These are phyloP conservation scores for Balaenoptera acutorostrata DNA, from an alignment of 2,113 vertebrate species.

Conservation along the genomic window DNA sequence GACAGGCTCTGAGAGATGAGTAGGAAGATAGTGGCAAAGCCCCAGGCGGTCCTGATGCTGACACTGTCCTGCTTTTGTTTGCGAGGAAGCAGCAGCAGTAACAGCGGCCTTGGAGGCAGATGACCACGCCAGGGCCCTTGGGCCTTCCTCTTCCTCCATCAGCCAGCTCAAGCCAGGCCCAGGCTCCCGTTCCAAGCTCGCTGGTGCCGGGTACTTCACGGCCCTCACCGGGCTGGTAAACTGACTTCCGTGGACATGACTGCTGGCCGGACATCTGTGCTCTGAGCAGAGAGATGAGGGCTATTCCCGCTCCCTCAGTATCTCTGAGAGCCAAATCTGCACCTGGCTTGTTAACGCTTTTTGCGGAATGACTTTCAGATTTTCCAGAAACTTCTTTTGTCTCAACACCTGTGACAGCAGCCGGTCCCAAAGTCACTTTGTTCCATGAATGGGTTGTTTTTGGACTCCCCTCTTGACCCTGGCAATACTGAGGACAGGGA, in stretches of 20 bases:
- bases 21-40: background rate
- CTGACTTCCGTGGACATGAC: background rate
- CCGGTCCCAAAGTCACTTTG: background rate
- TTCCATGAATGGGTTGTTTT: background rate
- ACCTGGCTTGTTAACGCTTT: background rate
- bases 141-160: background rate
- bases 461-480: background rate
- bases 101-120: background rate
- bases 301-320: background rate
- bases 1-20: background rate
- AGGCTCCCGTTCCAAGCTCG: background rate
- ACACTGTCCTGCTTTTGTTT: background rate
- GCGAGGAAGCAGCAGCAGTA: background rate
- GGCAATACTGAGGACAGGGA: background rate
- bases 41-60: background rate
- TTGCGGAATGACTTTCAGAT: background rate
- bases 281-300: background rate
- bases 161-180: background rate
- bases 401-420: background rate
- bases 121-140: accelerated
- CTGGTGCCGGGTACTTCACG: background rate
- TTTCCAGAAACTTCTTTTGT: background rate
- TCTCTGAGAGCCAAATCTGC: background rate
- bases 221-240: background rate
- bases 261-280: background rate